A percentile compares a stretch with the other conserved stretches of the same genome.
Conservation (phyloP, 2,888 invertebrate species). For the Tenthredo livida region DNA sequence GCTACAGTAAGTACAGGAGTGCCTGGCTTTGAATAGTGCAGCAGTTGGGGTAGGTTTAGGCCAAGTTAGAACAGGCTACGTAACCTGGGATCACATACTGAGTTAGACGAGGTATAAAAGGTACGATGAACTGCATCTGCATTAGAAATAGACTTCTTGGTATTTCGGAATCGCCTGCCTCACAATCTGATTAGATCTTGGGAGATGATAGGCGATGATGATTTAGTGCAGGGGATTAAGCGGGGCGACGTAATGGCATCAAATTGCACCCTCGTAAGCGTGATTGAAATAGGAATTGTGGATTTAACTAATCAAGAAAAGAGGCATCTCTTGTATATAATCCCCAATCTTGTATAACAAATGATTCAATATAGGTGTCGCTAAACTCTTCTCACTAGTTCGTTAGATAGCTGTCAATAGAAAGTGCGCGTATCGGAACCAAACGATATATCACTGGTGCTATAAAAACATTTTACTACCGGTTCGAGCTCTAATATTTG, state of each 20-base stretch:
- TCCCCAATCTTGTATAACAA: no score
- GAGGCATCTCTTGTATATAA: background rate
- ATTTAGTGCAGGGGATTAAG: background rate
- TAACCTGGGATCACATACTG: background rate
- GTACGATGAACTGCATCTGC: slow-evolving; percentile 49
- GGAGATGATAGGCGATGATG: background rate
- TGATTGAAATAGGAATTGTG: background rate
- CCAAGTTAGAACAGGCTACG: background rate
- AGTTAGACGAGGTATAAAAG: background rate
- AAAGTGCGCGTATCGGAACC: slow-evolving; percentile 15
- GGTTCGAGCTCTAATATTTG: slow-evolving; percentile 29
- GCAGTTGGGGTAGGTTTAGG: slow-evolving; percentile 12
- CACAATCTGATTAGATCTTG: slow-evolving; percentile 22
- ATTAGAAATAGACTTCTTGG: slow-evolving; percentile 39
- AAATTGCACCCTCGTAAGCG: background rate
- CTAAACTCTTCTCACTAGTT: background rate
- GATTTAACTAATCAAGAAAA: background rate
- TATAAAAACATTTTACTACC: slow-evolving; percentile 32
- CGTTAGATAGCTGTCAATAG: background rate
- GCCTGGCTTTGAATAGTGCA: slow-evolving; percentile 34
- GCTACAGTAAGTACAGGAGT: slow-evolving; percentile 33
- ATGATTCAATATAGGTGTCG: background rate
- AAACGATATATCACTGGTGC: background rate
- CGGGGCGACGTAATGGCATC: background rate
- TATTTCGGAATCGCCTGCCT: slow-evolving; percentile 38